Evolutionary conservation across 2,797 vertebrate species (phyloP).

Genomic region (Pipistrellus kuhlii): DNA sequence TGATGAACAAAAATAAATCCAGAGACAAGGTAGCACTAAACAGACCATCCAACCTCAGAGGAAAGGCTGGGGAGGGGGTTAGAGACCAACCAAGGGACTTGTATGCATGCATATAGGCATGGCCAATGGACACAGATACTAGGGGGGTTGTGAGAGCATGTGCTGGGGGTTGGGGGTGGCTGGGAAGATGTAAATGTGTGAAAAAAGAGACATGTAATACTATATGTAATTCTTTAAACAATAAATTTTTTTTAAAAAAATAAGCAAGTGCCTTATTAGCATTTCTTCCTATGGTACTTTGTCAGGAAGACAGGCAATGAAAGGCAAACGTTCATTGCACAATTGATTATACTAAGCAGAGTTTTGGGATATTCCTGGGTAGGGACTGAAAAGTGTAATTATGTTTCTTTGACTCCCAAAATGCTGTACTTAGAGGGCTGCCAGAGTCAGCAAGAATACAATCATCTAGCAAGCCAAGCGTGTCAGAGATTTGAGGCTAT

Average conservation of each 20-base stretch:
- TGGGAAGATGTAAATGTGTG: too few species aligned
- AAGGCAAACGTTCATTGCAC: neutral
- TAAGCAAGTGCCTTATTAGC: neutral
- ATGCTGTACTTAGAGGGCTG: constrained; percentile 31
- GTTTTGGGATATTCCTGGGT: neutral
- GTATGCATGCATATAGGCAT: too few species aligned
- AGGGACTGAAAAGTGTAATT: constrained; percentile 28
- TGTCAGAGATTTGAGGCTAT: constrained; percentile 63
- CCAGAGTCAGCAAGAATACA: constrained; percentile 50
- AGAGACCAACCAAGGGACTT: too few species aligned
- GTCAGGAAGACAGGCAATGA: constrained; percentile 22
- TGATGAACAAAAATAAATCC: too few species aligned
- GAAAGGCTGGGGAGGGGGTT: too few species aligned
- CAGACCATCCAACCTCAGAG: too few species aligned
- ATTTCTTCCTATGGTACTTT: neutral
- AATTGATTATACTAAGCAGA: constrained; percentile 19
- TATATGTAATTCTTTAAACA: too few species aligned
- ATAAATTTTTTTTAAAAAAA: neutral
- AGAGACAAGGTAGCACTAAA: too few species aligned
- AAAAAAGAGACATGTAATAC: neutral
- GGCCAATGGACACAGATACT: too few species aligned
- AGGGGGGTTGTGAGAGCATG: too few species aligned
- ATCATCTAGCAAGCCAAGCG: constrained; percentile 61
- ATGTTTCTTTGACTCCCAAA: constrained; percentile 48
- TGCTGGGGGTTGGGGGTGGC: too few species aligned